Evolutionary conservation across 2,797 vertebrate species (phyloP), one percentile per base, ranked within the genome.

Genomic region (Acestrorhynchus altus): DNA sequence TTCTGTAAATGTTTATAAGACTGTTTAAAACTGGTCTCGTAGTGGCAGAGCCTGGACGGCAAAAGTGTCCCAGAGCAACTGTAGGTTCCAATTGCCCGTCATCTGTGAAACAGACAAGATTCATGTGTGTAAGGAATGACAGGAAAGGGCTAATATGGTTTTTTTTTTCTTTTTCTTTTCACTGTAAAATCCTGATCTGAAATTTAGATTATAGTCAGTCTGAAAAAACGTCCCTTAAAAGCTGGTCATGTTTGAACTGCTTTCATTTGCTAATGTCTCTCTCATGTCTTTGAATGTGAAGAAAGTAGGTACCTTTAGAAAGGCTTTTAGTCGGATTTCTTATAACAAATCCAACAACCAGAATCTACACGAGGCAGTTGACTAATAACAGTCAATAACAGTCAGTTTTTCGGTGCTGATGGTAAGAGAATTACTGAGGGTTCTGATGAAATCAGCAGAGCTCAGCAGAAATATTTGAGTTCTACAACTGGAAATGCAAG

Each of bases 1-100:
- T 63, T 81, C 47, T 81, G 63, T 86, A 81, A 86, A 84, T 86
- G 64, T 86, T 86, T 86, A 83, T 72, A 67, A 66, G 39, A 39
- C 39, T 20, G 24, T 74, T 70, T 22, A 74, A 76, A 76, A 42
- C 60, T 49, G 31, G 40, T 65, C 51, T 57, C 4, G 16, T 57
- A 60, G 51, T 56, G 46, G 8, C 51, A 76, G 66, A 20, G 59
- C 24, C 51, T 57, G 67, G 51, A 51, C 77, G 39, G 61, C 35
- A 35, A 35, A 65, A 52, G 12, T 64, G 52, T 71, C n/a, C 57
- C 49, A 40, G 52, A 1, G 22, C 78, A 76, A 67, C 57, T 71
- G 20, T 65, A 72, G 65, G 52, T 80, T 52, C 73, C 49, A n/a
- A 12, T 72, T 52, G 40, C 59, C 22, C 15, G 57, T 71, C 39